Percentiles rank a stretch among this genome's conserved stretches.
Evolutionary conservation across 2,797 vertebrate species (phyloP).

Genomic region (Sebastiscus tertius): DNA sequence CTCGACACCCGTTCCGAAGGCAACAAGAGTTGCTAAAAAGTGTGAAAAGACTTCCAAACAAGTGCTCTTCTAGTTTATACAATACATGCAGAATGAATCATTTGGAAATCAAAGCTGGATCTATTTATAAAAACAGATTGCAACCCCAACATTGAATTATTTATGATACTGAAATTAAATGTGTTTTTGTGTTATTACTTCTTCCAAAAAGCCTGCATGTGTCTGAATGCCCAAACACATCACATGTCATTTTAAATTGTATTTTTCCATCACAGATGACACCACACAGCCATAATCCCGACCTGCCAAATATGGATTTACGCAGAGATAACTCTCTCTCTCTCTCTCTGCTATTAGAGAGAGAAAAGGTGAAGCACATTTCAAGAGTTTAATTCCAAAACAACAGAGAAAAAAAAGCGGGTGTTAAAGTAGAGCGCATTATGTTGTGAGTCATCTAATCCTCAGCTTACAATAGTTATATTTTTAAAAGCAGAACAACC

Average conservation of each 20-base stretch:
- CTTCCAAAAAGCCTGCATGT: neutral
- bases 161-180: neutral
- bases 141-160: neutral
- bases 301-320: slow-evolving; percentile 27
- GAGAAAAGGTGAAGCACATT: slow-evolving; percentile 37
- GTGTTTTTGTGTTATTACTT: neutral
- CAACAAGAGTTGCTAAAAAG: neutral
- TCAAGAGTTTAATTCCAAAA: slow-evolving; percentile 41
- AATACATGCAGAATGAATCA: neutral
- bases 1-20: slow-evolving; percentile 8
- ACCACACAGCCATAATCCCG: slow-evolving; percentile 15
- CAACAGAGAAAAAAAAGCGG: neutral
- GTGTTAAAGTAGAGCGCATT: slow-evolving; percentile 21
- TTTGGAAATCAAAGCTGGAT: neutral
- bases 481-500: slow-evolving; percentile 13
- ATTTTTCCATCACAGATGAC: slow-evolving; percentile 30
- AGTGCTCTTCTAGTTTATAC: neutral
- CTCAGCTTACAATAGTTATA: slow-evolving; percentile 3
- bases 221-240: neutral
- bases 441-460: slow-evolving; percentile 53
- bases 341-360: slow-evolving; percentile 10
- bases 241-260: slow-evolving; percentile 8
- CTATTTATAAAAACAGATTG: neutral
- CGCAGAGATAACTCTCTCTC: neutral
- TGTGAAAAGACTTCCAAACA: neutral